A percentile compares a stretch with the other conserved stretches of the same genome.
These are phyloP conservation scores for Gobionotothen gibberifrons DNA, from an alignment of 2,797 vertebrate species.

Conservation along the genomic window DNA sequence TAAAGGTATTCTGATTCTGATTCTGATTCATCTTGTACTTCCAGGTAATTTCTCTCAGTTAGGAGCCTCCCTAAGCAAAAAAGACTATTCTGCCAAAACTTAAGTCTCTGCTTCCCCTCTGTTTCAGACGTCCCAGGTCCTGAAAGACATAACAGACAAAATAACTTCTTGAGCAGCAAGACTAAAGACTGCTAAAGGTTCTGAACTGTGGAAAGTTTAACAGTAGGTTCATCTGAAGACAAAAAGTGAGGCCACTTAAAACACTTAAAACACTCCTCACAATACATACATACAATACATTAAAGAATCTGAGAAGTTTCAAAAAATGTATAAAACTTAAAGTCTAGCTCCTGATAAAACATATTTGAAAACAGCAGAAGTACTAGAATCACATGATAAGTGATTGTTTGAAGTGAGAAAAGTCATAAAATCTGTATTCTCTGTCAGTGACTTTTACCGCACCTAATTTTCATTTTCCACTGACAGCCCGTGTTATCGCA, in stretches of 20 bases:
- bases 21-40: too few relatives aligned
- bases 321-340: neutral
- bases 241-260: neutral
- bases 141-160: neutral
- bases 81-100: too few relatives aligned
- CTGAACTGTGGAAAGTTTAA: neutral
- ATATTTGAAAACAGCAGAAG: neutral
- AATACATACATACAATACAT: neutral
- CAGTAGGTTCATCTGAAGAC: neutral
- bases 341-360: neutral
- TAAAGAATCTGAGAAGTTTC: neutral
- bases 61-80: too few relatives aligned
- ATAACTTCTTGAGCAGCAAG: neutral
- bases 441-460: slow-evolving; percentile 15
- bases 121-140: neutral
- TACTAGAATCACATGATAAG: neutral
- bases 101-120: neutral
- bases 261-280: neutral
- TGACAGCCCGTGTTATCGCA: slow-evolving; percentile 12
- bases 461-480: slow-evolving; percentile 39
- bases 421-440: slow-evolving; percentile 26
- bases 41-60: too few relatives aligned
- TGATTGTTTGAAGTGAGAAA: slow-evolving; percentile 30
- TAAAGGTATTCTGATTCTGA: too few relatives aligned
- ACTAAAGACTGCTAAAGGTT: neutral